These are phyloP conservation scores for Nymphicus hollandicus DNA, from an alignment of 2,113 vertebrate species.

Conservation along the genomic window DNA sequence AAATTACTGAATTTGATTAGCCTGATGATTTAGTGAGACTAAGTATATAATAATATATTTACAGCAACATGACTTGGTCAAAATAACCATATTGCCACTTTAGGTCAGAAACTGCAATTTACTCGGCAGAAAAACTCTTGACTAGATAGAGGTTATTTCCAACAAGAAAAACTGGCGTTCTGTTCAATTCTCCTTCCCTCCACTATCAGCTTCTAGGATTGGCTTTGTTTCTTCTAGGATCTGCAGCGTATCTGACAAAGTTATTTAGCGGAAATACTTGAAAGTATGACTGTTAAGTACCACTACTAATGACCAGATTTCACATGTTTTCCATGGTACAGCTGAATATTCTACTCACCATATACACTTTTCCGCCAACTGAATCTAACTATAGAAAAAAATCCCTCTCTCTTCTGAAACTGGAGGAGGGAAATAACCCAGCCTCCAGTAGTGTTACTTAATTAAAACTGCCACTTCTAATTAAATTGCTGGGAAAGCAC, in stretches of 20 bases:
- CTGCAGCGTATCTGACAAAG: background rate
- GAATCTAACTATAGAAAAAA: background rate
- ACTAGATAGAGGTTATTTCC: background rate
- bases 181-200: background rate
- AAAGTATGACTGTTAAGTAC: background rate
- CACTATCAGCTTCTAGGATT: background rate
- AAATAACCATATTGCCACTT: rapidly evolving
- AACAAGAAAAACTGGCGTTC: background rate
- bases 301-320: background rate
- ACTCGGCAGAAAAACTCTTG: background rate
- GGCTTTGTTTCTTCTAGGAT: background rate
- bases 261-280: background rate
- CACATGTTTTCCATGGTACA: background rate
- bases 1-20: background rate
- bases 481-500: background rate
- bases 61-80: background rate
- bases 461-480: conserved; percentile 39
- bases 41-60: background rate
- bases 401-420: background rate
- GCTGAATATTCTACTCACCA: background rate
- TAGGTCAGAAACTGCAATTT: background rate
- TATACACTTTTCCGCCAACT: background rate
- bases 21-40: background rate
- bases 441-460: background rate
- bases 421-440: background rate